Conservation (phyloP, 1,140 invertebrate species). For the Drosophila guanche region DNA sequence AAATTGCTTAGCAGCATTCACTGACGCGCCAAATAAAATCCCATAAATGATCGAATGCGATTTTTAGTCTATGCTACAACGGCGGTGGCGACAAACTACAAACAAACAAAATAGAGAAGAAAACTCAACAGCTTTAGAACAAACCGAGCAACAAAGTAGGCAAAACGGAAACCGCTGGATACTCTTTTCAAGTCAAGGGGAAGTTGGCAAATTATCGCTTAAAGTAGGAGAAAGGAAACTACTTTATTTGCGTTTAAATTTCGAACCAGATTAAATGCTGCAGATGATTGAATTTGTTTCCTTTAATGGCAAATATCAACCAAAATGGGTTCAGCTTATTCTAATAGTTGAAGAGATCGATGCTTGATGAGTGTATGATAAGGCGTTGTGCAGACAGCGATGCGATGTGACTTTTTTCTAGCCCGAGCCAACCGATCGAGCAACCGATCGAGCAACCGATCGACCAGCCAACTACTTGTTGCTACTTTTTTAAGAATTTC, state of each 20-base stretch:
- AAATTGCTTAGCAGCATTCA: conserved; percentile 83
- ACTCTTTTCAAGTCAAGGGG: no score
- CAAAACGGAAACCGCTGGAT: not conserved
- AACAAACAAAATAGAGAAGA: conserved; percentile 19
- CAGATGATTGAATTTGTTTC: no score
- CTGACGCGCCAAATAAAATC: conserved; percentile 83
- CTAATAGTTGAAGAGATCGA: not conserved
- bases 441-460: no score
- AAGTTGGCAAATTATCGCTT: no score
- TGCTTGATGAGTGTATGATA: conserved; percentile 17
- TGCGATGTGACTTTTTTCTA: conserved; percentile 55
- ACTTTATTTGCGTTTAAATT: no score
- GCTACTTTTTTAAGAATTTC: conserved; percentile 79
- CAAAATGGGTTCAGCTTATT: not conserved
- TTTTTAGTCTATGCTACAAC: conserved; percentile 79
- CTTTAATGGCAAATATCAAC: no score
- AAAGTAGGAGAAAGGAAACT: no score
- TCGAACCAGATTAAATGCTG: no score
- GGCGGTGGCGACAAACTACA: conserved; percentile 46
- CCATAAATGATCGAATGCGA: conserved; percentile 83
- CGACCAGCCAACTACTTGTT: conserved; percentile 51
- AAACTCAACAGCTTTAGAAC: conserved; percentile 38
- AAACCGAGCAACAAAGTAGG: conserved; percentile 21
- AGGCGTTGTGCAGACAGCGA: conserved; percentile 44
- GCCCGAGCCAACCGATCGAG: conserved; percentile 24